A percentile compares a stretch with the other conserved stretches of the same genome.
Conservation (phyloP, 2,888 invertebrate genomes). For the Thereva nobilitata region DNA sequence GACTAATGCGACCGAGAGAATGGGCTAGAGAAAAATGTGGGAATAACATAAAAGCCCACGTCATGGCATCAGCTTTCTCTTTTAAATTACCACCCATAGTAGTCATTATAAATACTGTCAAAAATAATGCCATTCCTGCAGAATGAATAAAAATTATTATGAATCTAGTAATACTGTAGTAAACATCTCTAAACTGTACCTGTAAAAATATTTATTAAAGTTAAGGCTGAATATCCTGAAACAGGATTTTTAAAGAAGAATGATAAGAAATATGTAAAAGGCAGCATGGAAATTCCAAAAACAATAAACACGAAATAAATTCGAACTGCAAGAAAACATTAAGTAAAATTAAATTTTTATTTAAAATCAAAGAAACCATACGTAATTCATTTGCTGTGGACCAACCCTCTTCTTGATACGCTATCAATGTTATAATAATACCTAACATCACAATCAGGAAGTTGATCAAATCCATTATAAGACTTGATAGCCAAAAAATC, state of each 20-base stretch:
- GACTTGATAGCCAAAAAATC: constrained; percentile 71
- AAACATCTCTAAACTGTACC: constrained; percentile 53
- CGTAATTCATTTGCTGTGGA: constrained; percentile 47
- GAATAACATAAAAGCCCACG: constrained; percentile 69
- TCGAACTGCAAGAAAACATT: constrained; percentile 49
- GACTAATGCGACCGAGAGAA: constrained; percentile 56
- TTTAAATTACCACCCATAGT: constrained; percentile 65
- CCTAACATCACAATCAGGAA: constrained; percentile 71
- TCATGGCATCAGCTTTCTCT: constrained; percentile 64
- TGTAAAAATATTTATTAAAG: constrained; percentile 69
- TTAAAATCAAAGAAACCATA: constrained; percentile 20
- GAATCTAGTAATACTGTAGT: neutral
- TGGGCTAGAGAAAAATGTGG: constrained; percentile 70
- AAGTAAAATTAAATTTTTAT: neutral
- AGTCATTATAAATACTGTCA: constrained; percentile 70
- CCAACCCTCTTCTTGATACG: constrained; percentile 68
- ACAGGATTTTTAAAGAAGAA: constrained; percentile 70
- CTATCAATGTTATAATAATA: constrained; percentile 65
- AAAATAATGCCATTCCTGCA: constrained; percentile 71
- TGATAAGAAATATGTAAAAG: constrained; percentile 69
- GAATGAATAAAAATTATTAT: constrained; percentile 48
- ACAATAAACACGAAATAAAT: constrained; percentile 65
- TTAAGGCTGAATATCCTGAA: constrained; percentile 70
- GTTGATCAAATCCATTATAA: constrained; percentile 61
- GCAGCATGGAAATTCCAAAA: constrained; percentile 71